phyloP scores from a whole-genome alignment of 2,888 invertebrate genomes.

The Chrysolina oricalcia region DNA sequence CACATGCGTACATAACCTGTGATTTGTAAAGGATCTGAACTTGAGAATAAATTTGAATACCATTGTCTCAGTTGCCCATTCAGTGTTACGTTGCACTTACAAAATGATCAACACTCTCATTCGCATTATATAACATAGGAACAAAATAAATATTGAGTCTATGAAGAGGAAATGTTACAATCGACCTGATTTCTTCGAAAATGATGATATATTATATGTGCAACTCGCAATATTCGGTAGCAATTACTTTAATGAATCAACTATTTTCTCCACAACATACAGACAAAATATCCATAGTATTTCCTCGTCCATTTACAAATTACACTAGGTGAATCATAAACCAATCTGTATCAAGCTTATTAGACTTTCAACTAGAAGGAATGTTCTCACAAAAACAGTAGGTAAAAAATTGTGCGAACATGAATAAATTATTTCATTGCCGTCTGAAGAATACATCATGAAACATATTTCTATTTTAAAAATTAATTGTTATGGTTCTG shows the following conservation, averaged over 20 bases:
- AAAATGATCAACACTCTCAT: constrained; percentile 21
- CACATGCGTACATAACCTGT: background rate
- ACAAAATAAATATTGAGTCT: constrained; percentile 1
- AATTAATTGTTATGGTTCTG: too few relatives aligned
- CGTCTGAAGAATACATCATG: too few relatives aligned
- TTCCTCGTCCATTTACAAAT: too few relatives aligned
- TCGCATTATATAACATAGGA: constrained; percentile 3
- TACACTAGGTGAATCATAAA: too few relatives aligned
- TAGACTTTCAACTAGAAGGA: too few relatives aligned
- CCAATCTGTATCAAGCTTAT: too few relatives aligned
- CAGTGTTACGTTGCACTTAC: constrained; percentile 23
- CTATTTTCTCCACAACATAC: background rate
- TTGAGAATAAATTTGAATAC: constrained; percentile 23
- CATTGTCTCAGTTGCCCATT: constrained; percentile 17
- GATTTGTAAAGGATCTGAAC: background rate
- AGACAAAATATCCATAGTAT: too few relatives aligned
- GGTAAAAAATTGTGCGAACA: too few relatives aligned
- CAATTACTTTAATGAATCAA: background rate
- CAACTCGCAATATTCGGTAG: constrained; percentile 11
- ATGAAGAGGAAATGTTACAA: constrained; percentile 8
- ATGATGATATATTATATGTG: constrained; percentile 8
- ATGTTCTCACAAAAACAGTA: too few relatives aligned
- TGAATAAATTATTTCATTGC: too few relatives aligned
- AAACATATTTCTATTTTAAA: too few relatives aligned
- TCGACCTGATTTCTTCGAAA: constrained; percentile 13